Evolutionary conservation across 2,113 vertebrate genomes (phyloP).

Genomic region (Eulemur macaco): DNA sequence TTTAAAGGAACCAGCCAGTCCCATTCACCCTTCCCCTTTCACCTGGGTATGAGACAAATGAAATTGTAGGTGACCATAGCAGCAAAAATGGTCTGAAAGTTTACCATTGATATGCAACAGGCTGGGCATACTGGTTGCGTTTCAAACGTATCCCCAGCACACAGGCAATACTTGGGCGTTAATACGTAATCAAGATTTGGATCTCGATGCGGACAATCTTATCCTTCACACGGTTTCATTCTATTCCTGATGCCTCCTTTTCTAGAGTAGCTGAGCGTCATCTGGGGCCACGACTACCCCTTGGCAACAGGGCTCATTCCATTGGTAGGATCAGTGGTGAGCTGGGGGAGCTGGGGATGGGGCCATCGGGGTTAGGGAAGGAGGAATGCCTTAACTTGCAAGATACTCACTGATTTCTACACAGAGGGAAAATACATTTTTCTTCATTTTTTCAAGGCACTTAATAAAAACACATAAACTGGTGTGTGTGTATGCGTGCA

Average conservation of each 20-base stretch:
- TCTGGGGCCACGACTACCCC: neutral
- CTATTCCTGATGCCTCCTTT: slow-evolving; percentile 41
- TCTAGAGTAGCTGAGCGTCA: slow-evolving; percentile 29
- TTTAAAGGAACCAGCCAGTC: slow-evolving; percentile 79
- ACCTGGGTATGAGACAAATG: slow-evolving; percentile 76
- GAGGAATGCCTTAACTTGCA: slow-evolving; percentile 79
- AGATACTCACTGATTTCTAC: slow-evolving; percentile 80
- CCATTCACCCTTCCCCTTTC: slow-evolving; percentile 78
- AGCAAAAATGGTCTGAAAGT: slow-evolving; percentile 82
- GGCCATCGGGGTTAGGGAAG: slow-evolving; percentile 29
- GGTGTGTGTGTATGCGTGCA: slow-evolving; percentile 41
- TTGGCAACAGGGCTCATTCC: slow-evolving; percentile 62
- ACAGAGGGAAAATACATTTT: slow-evolving; percentile 79
- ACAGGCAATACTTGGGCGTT: slow-evolving; percentile 27
- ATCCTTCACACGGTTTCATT: slow-evolving; percentile 49
- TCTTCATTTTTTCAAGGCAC: slow-evolving; percentile 93
- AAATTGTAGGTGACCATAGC: slow-evolving; percentile 74
- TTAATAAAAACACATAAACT: slow-evolving; percentile 89
- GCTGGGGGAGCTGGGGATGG: slow-evolving; percentile 27
- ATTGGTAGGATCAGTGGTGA: slow-evolving; percentile 43
- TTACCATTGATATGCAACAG: slow-evolving; percentile 59
- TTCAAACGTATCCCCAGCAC: neutral
- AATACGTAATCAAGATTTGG: slow-evolving; percentile 40
- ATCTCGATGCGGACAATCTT: slow-evolving; percentile 34
- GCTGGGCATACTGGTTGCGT: slow-evolving; percentile 18